Conservation (phyloP, 1,140 invertebrate genomes). For the Pseudomyrmex flavicornis region DNA sequence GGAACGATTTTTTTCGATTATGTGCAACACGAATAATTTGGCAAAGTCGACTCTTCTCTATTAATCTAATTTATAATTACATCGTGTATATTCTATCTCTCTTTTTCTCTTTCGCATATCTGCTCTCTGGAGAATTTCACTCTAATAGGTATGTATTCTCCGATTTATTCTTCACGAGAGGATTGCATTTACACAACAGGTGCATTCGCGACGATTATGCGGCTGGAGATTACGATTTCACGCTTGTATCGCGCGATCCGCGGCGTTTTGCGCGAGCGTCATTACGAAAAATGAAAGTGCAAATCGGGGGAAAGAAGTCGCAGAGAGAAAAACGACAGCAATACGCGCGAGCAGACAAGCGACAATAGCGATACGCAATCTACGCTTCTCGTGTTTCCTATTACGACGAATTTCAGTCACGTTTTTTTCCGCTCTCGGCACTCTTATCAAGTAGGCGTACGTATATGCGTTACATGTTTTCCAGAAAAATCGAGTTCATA, state of each 20-base stretch:
- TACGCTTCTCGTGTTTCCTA: constrained; percentile 22
- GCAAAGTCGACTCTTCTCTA: neutral
- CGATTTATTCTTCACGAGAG: neutral
- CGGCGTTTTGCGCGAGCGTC: constrained; percentile 51
- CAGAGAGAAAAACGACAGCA: neutral
- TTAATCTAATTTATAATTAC: too few relatives aligned
- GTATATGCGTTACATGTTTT: neutral
- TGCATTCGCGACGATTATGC: constrained; percentile 43
- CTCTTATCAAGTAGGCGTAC: constrained; percentile 66
- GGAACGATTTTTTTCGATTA: neutral
- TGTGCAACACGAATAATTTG: neutral
- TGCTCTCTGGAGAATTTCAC: too few relatives aligned
- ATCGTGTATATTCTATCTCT: too few relatives aligned
- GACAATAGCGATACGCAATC: constrained; percentile 11
- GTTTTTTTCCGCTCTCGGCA: neutral
- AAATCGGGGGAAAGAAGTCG: constrained; percentile 32
- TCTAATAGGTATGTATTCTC: neutral
- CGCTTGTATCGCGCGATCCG: constrained; percentile 36
- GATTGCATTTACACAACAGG: neutral
- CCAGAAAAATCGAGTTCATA: neutral
- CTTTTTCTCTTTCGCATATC: too few relatives aligned
- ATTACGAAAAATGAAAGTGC: constrained; percentile 62
- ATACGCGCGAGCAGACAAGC: neutral
- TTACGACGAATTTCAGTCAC: neutral
- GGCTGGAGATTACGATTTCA: constrained; percentile 51